Evolutionary conservation across 2,888 invertebrate genomes (phyloP).

Genomic region (Ectemnius cavifrons): DNA sequence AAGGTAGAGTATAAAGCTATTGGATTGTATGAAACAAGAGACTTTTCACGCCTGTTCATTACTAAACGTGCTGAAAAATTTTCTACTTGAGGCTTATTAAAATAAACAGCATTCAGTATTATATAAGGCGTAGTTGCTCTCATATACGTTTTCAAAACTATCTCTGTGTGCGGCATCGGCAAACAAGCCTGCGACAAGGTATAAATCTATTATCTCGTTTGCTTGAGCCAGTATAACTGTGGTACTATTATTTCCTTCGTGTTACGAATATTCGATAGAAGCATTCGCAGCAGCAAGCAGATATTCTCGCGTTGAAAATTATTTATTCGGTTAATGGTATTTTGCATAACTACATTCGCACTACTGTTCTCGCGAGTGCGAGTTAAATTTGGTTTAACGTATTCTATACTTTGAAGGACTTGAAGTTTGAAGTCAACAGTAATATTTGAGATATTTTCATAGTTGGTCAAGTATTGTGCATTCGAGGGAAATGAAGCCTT

Average conservation of each 20-base stretch:
- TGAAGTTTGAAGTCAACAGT: neutral
- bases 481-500: neutral
- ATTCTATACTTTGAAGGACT: neutral
- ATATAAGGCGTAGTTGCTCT: slow-evolving; percentile 45
- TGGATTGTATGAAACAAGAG: slow-evolving; percentile 22
- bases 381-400: neutral
- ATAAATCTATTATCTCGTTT: slow-evolving; percentile 27
- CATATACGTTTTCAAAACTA: slow-evolving; percentile 32
- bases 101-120: slow-evolving; percentile 55
- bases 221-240: slow-evolving; percentile 57
- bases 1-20: slow-evolving; percentile 12
- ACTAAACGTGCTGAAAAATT: slow-evolving; percentile 18
- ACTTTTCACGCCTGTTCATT: slow-evolving; percentile 24
- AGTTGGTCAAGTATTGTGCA: slow-evolving; percentile 1
- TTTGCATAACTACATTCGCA: slow-evolving; percentile 20
- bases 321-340: slow-evolving; percentile 66
- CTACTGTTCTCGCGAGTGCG: neutral
- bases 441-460: neutral
- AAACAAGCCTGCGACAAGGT: slow-evolving; percentile 13
- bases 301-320: slow-evolving; percentile 53
- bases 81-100: slow-evolving; percentile 41
- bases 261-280: slow-evolving; percentile 50
- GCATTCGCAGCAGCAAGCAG: slow-evolving; percentile 38
- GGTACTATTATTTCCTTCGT: slow-evolving; percentile 39
- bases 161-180: slow-evolving; percentile 22